Percentiles rank a stretch among this genome's conserved stretches.
phyloP scores from a whole-genome alignment of 2,888 invertebrate species.

The Cerastoderma edule region DNA sequence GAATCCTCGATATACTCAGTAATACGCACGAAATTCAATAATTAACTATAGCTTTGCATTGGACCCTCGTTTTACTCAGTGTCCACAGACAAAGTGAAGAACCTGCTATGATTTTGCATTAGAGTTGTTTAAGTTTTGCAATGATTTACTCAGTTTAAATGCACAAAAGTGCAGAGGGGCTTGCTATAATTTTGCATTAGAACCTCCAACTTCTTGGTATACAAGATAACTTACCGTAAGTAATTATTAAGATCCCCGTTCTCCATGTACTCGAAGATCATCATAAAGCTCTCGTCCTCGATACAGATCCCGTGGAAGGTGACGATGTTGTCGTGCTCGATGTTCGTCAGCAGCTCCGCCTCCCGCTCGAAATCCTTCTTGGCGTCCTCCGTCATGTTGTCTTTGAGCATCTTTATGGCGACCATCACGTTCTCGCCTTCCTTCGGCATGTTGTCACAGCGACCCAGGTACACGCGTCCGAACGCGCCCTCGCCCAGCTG shows the following conservation, averaged over 20 bases:
- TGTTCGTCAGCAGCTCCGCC: slow-evolving; percentile 82
- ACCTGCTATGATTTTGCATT: too few species aligned
- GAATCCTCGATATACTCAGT: too few species aligned
- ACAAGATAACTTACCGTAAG: slow-evolving; percentile 77
- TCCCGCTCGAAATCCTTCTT: slow-evolving; percentile 84
- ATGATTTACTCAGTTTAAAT: too few species aligned
- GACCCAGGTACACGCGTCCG: slow-evolving; percentile 84
- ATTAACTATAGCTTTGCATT: too few species aligned
- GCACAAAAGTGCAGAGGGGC: too few species aligned
- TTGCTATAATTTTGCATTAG: too few species aligned
- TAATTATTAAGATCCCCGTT: slow-evolving; percentile 83
- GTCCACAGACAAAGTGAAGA: too few species aligned
- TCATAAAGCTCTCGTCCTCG: slow-evolving; percentile 78
- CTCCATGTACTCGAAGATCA: slow-evolving; percentile 83
- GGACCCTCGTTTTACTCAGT: too few species aligned
- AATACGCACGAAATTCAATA: too few species aligned
- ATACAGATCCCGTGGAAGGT: slow-evolving; percentile 81
- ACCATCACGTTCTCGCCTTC: slow-evolving; percentile 78
- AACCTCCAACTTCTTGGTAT: neutral
- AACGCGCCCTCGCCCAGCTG: slow-evolving; percentile 84
- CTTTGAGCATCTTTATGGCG: slow-evolving; percentile 82
- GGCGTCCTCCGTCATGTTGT: slow-evolving; percentile 73
- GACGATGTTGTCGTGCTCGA: slow-evolving; percentile 82
- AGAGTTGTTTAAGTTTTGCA: too few species aligned
- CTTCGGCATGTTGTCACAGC: slow-evolving; percentile 73